Evolutionary conservation across 2,797 vertebrate species (phyloP), one percentile per base, ranked within the genome.

Genomic region (Anas bernieri): DNA sequence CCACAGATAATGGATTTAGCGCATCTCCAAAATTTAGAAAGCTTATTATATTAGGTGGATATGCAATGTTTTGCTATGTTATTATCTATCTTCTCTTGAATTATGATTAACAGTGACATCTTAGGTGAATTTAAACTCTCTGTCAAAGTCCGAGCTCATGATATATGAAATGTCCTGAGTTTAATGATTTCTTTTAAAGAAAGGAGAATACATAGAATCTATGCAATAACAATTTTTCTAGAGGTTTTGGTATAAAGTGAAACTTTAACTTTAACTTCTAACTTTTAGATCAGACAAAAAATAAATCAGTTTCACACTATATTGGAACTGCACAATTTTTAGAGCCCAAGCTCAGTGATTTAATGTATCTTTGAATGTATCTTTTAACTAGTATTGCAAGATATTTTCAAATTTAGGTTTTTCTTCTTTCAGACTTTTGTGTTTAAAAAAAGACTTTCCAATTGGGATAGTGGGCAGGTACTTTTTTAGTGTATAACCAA

Each of bases 381-480:
- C 28, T 56, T 54, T 33, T 33, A 41, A 26, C 23, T 11, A 35
- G 20, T 56, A 56, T 31, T 56, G 17, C 50, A 25, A 67, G 39
- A 55, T 14, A 37, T 17, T 30, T 21, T 35, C 41, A 41, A 18
- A 9, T 46, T 72, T 75, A 6, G 25, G 7, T 3, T 18, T 78
- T 86, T 64, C 1, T 48, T 69, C 14, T n/a, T n/a, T 69, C 43
- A 58, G 9, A 61, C 8, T 12, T 79, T 84, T 59, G 50, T 70
- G 7, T 33, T 76, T 8, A 39, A 48, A 39, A 81, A 43, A 88
- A 69, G 7, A 18, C 8, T 73, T 79, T 68, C 12, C 20, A 43
- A 2, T 28, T 28, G 17, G 20, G 78, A 37, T n/a, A 68, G 3
- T 16, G 10, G 7, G 25, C 8, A 31, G 2, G 4, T 41, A 1